phyloP scores from a whole-genome alignment of 2,888 invertebrate genomes.

The Acrobasis consociella region DNA sequence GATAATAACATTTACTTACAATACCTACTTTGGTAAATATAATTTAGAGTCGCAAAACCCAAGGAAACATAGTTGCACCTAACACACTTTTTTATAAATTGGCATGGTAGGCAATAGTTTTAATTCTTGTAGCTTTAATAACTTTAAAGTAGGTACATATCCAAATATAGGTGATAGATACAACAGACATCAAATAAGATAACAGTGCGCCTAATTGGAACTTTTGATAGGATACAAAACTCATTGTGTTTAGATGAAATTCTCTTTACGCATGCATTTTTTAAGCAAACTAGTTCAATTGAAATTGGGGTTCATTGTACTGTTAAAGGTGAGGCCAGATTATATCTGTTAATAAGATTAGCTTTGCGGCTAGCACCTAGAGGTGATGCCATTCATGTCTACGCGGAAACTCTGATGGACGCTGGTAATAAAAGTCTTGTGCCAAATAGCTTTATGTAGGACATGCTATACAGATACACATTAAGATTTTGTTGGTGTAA shows the following conservation, averaged over 20 bases:
- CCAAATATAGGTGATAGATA: slow-evolving; percentile 36
- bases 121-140: neutral
- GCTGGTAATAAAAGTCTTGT: slow-evolving; percentile 9
- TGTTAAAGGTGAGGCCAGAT: slow-evolving; percentile 36
- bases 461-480: neutral
- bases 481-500: neutral
- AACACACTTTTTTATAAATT: neutral
- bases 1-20: no score
- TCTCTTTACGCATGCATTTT: slow-evolving; percentile 41
- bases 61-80: neutral
- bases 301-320: slow-evolving; percentile 47
- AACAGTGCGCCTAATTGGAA: slow-evolving; percentile 47
- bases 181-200: slow-evolving; percentile 32
- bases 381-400: slow-evolving; percentile 27
- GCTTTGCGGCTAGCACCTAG: slow-evolving; percentile 20
- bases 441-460: slow-evolving; percentile 12
- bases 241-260: slow-evolving; percentile 43
- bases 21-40: no score
- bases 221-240: slow-evolving; percentile 39
- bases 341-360: slow-evolving; percentile 42
- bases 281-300: slow-evolving; percentile 36
- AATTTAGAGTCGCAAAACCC: neutral
- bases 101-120: neutral
- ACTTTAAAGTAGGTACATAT: slow-evolving; percentile 25
- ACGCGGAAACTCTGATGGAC: slow-evolving; percentile 28